Evolutionary conservation across 2,888 invertebrate species (phyloP), one percentile per base, ranked within the genome.

Genomic region (Kuschelorhynchus macadamiae): DNA sequence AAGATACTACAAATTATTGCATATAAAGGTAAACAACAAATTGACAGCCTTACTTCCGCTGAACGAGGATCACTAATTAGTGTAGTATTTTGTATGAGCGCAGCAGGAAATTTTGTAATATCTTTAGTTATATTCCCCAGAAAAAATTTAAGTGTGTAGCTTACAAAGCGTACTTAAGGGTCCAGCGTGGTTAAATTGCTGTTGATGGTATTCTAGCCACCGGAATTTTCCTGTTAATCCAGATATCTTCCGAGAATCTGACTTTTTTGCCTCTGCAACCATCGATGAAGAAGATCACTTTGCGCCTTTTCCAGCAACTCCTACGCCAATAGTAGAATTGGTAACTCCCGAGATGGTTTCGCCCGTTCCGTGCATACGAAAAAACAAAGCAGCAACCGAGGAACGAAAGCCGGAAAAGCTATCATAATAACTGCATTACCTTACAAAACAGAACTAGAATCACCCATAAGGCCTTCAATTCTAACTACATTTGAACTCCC

Each of bases 151-250:
- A n/a, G n/a, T n/a, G n/a, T n/a, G n/a, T n/a, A n/a, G n/a, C n/a
- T n/a, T n/a, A 14, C 2, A 44, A 44, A 17, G 44, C 44, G 5
- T 44, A 44, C 11, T 17, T 44, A 5, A 44, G 18, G 11, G 18
- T 17, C 5, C 44, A 17, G 44, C 14, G 17, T 17, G 44, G 44
- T 44, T 7, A 44, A 44, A 44, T 44, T 44, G 44, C 44, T 44
- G 16, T 17, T 44, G 16, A 44, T 44, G 44, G 44, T 17, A 8
- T 44, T 14, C 2, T 17, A 17, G 14, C 44, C 4, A 44, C 44
- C 18, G 44, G 44, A 44, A 11, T 44, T 17, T 44, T 17, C 18
- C 44, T 3, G 4, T 44, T 17, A 44, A 44, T 44, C 14, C 14
- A 44, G 4, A 17, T 11, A 4, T 44, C 14, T 44, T 44, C 44